Evolutionary conservation across 2,888 invertebrate genomes (phyloP), one percentile per base, ranked within the genome.

Genomic region (Diadromus collaris): DNA sequence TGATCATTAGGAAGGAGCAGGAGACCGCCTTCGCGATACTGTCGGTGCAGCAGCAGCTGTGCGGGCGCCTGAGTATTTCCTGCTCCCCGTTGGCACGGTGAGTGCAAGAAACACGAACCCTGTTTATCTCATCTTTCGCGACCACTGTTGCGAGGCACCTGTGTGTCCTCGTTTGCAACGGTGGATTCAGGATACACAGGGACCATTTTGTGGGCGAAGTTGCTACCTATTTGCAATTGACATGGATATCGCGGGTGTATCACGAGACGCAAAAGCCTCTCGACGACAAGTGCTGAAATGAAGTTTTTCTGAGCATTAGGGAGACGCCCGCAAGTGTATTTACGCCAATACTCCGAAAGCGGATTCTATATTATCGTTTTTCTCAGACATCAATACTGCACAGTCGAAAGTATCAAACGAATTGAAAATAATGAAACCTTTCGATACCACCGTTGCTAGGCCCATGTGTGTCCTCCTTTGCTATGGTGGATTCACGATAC

Each of bases 1-100:
- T 76, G 76, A 79, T 79, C 79, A 79, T 79, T 79, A 79, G 76
- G 79, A 60, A 72, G 48, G 61, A 58, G 68, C 60, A 41, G 72
- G 56, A 56, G 65, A 63, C 41, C 29, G 76, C 71, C 56, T 63
- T 19, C 63, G 38, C 67, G 75, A 64, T 71, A 71, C 48, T 68
- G 13, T 63, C 46, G 34, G 56, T 19, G 7, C n/a, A 19, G 38
- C 68, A 34, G 38, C 76, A 51, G 63, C 68, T 72, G 68, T 69
- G 70, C 56, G 38, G 13, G 3, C 27, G 21, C 9, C 32, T 41
- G 63, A 54, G 63, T 38, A 21, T 38, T 60, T 34, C 27, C 38
- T 38, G n/a, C n/a, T 13, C 19, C 54, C 54, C 46, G 63, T 79
- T 76, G 68, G 54, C 67, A 64, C 71, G 64, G 76, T 68, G 71